Conservation (phyloP, 2,113 vertebrate species). For the Martes martes region DNA sequence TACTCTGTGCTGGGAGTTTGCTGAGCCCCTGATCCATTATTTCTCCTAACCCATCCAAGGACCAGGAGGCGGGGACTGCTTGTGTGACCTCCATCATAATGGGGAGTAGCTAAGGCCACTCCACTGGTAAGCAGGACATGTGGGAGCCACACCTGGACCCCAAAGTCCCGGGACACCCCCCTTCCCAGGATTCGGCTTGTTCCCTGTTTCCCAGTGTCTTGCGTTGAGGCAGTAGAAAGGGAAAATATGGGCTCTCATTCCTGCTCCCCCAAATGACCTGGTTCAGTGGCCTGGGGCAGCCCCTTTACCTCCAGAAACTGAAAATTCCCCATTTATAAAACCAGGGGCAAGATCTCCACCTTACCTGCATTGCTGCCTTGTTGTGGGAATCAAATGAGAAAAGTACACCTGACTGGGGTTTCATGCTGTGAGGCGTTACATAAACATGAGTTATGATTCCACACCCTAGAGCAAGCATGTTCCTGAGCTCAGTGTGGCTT, state of each 20-base stretch:
- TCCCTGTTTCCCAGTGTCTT: neutral
- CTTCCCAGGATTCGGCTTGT: neutral
- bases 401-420: neutral
- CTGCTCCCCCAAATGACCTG: neutral
- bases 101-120: neutral
- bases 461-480: neutral
- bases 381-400: slow-evolving; percentile 21
- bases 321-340: neutral
- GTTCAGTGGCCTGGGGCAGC: neutral
- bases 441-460: neutral
- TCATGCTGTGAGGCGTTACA: neutral
- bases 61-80: too few relatives aligned
- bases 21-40: neutral
- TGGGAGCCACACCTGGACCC: neutral
- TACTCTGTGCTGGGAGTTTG: neutral
- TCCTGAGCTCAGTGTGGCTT: neutral
- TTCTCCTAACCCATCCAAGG: neutral
- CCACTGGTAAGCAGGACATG: neutral
- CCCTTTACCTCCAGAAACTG: neutral
- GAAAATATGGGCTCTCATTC: neutral
- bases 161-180: fast-evolving
- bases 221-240: neutral
- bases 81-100: neutral
- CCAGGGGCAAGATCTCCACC: neutral
- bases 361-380: neutral